Evolutionary conservation across 2,888 invertebrate species (phyloP).

Genomic region (Pocota personata): DNA sequence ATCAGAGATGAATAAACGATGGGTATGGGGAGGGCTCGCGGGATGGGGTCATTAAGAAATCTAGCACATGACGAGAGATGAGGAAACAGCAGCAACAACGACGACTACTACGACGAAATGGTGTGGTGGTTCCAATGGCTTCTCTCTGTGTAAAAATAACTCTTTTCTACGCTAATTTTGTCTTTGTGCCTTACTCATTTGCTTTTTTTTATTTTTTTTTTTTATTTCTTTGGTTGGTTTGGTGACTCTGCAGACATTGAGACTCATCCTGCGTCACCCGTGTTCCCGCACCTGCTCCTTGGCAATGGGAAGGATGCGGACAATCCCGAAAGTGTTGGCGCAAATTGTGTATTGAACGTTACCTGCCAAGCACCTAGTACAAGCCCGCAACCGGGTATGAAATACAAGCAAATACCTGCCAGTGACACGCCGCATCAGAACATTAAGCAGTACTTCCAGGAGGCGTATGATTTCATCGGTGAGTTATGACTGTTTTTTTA

Average conservation of each 20-base stretch:
- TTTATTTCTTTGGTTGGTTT: constrained; percentile 33
- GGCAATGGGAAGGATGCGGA: constrained; percentile 93
- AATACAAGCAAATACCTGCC: constrained; percentile 91
- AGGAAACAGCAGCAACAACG: constrained; percentile 59
- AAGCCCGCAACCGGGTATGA: constrained; percentile 87
- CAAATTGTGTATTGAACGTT: constrained; percentile 91
- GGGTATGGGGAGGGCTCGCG: constrained; percentile 14
- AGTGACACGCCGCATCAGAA: constrained; percentile 93
- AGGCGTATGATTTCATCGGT: constrained; percentile 94
- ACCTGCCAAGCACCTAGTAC: constrained; percentile 88
- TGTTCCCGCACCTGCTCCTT: constrained; percentile 91
- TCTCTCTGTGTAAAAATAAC: constrained; percentile 59
- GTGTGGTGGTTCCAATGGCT: constrained; percentile 56
- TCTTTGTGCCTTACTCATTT: constrained; percentile 60
- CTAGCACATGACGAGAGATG: constrained; percentile 73
- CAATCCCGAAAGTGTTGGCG: constrained; percentile 88
- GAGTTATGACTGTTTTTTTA: constrained; percentile 80
- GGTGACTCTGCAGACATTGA: constrained; percentile 85
- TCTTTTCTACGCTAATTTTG: constrained; percentile 68
- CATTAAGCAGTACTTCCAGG: constrained; percentile 94
- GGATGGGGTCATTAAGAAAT: constrained; percentile 64
- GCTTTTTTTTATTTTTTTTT: constrained; percentile 18
- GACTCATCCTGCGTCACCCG: constrained; percentile 89
- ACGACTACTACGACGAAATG: constrained; percentile 25
- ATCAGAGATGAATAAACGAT: constrained; percentile 51